Conservation (phyloP, 2,113 vertebrate species). For the Heloderma charlesbogerti region DNA sequence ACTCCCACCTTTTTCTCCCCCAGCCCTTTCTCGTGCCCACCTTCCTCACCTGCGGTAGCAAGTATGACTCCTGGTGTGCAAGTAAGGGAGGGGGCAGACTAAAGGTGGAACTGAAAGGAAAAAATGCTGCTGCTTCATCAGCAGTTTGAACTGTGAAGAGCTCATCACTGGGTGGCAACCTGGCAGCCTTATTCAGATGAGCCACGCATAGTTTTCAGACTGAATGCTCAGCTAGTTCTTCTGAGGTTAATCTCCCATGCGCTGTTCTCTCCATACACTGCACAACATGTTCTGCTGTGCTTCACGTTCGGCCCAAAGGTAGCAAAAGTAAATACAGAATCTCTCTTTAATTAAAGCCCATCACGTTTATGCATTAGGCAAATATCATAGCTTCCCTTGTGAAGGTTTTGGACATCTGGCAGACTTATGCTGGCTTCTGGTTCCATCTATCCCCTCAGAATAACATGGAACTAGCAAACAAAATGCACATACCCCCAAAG, state of each 20-base stretch:
- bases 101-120: background rate
- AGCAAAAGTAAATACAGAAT: slow-evolving; percentile 61
- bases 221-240: slow-evolving; percentile 35
- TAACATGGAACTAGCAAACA: slow-evolving; percentile 9
- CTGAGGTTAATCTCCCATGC: slow-evolving; percentile 34
- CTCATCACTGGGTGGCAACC: background rate
- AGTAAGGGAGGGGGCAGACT: background rate
- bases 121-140: background rate
- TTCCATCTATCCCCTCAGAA: slow-evolving; percentile 33
- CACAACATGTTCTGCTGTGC: slow-evolving; percentile 48
- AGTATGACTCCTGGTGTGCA: background rate
- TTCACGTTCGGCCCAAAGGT: slow-evolving; percentile 41
- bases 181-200: slow-evolving; percentile 1
- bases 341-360: slow-evolving; percentile 69
- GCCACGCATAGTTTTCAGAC: background rate
- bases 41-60: background rate
- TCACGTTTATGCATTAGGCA: slow-evolving; percentile 58
- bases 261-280: background rate
- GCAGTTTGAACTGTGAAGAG: background rate
- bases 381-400: slow-evolving; percentile 64
- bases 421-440: slow-evolving; percentile 49
- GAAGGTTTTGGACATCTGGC: slow-evolving; percentile 59
- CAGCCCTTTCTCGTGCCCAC: background rate
- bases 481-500: slow-evolving; percentile 1
- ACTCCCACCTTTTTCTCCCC: background rate